Base-by-base conservation (phyloP, 2,113 vertebrate genomes). In the Xenopus tropicalis region DNA sequence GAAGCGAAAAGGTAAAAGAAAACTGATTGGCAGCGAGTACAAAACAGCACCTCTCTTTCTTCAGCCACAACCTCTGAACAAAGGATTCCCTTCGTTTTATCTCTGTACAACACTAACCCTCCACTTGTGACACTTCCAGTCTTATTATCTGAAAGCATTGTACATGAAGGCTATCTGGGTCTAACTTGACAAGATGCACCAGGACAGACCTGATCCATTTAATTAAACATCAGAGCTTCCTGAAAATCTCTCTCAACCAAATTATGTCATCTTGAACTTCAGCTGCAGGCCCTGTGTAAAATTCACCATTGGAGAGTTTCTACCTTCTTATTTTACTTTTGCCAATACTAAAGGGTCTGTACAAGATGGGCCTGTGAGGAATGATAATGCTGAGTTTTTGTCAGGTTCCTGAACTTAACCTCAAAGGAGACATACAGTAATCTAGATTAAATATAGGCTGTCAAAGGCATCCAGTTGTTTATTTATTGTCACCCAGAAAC, bases 351-450 rank as follows among this genome's bases (percentile, higher is more conserved):
- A 14, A 16, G 16, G 29, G 14, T 68, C 42, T 43, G 20, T 1
- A 14, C 11, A 61, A 23, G 48, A 42, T 54, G 58, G n/a, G 20
- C 43, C 66, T 24, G 29, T 42, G 44, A 69, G 4, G 16, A n/a
- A 54, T 8, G 58, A 86, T 81, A 82, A 94, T 91, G 87, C 82
- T 88, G 88, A 90, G 83, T 80, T 82, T 77, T 79, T 75, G 86
- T 85, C 85, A 86, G 84, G 85, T 83, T 86, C 81, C 78, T 80
- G 82, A 69, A 61, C 74, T 70, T 74, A 77, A 77, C 66, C 75
- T 80, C 87, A 78, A 17, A 77, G 68, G 67, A 73, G 16, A 79
- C 78, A 78, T 46, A n/a, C n/a, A n/a, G n/a, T n/a, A 80, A 64
- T 86, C 65, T 44, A 86, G 78, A 80, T 46, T 0, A 9, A 1